A percentile compares a stretch with the other conserved stretches of the same genome.
phyloP scores from a whole-genome alignment of 2,888 invertebrate species.

The Yponomeuta evonymella region DNA sequence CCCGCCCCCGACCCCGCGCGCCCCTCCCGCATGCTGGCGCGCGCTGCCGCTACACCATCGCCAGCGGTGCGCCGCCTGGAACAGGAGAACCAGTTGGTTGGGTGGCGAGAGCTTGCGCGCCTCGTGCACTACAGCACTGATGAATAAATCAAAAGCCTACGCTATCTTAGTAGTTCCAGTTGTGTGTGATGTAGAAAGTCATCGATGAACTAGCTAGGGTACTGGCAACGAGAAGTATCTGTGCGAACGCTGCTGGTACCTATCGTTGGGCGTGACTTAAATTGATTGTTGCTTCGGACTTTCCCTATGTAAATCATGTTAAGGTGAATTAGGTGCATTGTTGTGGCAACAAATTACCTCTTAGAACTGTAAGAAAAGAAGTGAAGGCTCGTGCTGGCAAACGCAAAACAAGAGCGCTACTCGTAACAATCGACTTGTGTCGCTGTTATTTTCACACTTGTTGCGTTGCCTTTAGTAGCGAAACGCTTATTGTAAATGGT shows the following conservation, averaged over 20 bases:
- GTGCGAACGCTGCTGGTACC: too few species aligned
- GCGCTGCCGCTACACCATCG: neutral
- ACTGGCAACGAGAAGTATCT: too few species aligned
- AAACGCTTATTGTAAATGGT: neutral
- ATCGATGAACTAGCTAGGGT: too few species aligned
- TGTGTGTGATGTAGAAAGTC: too few species aligned
- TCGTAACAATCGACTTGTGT: neutral
- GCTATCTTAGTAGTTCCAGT: too few species aligned
- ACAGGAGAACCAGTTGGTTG: neutral
- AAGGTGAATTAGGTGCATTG: neutral
- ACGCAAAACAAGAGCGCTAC: neutral
- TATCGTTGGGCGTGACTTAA: too few species aligned
- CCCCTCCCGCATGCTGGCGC: neutral
- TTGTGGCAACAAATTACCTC: neutral
- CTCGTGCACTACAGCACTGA: neutral
- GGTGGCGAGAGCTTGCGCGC: neutral
- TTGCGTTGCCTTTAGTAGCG: neutral
- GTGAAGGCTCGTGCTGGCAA: neutral
- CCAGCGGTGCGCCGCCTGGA: neutral
- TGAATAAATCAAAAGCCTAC: neutral
- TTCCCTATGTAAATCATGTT: slow-evolving; percentile 3
- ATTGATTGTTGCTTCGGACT: neutral
- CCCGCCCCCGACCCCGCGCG: neutral
- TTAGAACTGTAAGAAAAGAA: neutral
- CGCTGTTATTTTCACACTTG: neutral